phyloP scores from a whole-genome alignment of 2,113 vertebrate genomes.

The Hirundichthys speculiger region DNA sequence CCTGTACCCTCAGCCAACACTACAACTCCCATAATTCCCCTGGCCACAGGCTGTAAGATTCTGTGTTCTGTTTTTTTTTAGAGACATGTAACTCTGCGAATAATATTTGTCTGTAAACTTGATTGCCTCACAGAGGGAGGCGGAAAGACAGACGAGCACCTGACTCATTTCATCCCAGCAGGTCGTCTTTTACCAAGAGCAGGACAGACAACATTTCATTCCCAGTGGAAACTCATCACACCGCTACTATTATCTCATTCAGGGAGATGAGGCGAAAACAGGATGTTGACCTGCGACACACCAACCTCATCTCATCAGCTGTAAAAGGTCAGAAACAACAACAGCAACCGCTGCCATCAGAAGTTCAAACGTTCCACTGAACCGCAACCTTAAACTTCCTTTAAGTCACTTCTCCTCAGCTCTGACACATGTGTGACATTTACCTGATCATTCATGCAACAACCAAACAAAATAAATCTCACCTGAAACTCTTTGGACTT shows the following conservation, averaged over 20 bases:
- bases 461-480: too few relatives aligned
- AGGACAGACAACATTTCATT: slow-evolving; percentile 38
- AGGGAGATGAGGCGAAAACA: slow-evolving; percentile 16
- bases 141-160: slow-evolving; percentile 23
- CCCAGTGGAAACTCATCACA: slow-evolving; percentile 44
- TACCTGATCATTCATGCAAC: too few relatives aligned
- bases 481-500: too few relatives aligned
- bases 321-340: neutral
- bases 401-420: too few relatives aligned
- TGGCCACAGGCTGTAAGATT: too few relatives aligned
- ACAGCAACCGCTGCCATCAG: neutral
- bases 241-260: neutral
- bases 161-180: slow-evolving; percentile 44
- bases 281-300: slow-evolving; percentile 4
- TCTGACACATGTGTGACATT: too few relatives aligned
- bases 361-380: too few relatives aligned
- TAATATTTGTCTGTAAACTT: slow-evolving; percentile 62
- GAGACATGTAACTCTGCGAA: too few relatives aligned
- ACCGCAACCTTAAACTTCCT: too few relatives aligned
- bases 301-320: neutral
- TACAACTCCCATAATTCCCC: too few relatives aligned
- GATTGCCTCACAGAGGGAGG: slow-evolving; percentile 37
- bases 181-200: slow-evolving; percentile 48
- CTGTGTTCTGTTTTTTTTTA: too few relatives aligned
- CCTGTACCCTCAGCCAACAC: too few relatives aligned